A percentile compares a stretch with the other conserved stretches of the same genome.
Evolutionary conservation across 2,888 invertebrate genomes (phyloP).

Genomic region (Thysanoteuthis rhombus): DNA sequence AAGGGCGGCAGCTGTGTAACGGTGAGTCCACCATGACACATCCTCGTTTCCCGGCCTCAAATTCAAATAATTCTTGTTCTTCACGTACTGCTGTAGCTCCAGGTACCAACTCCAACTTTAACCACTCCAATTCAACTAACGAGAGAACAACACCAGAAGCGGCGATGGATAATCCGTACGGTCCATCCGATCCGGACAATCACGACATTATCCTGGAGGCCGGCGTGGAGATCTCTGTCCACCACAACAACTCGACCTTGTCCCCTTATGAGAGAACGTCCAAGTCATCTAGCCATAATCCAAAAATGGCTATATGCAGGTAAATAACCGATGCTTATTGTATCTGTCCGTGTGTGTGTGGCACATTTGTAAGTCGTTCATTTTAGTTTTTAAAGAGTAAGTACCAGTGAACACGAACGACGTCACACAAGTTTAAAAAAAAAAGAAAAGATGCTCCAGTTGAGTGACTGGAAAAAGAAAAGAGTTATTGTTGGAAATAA

Average conservation of each 20-base stretch:
- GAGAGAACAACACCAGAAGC: background rate
- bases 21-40: background rate
- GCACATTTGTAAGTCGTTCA: background rate
- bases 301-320: conserved; percentile 24
- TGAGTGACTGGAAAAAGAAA: background rate
- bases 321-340: background rate
- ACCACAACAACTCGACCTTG: conserved; percentile 15
- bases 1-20: conserved; percentile 12
- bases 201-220: background rate
- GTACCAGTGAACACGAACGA: background rate
- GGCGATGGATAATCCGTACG: background rate
- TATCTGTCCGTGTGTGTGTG: too few relatives aligned
- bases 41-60: conserved; percentile 12
- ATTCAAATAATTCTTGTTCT: background rate
- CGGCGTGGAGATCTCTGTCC: conserved; percentile 26
- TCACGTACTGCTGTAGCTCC: background rate
- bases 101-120: background rate
- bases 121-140: background rate
- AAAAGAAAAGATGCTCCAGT: background rate
- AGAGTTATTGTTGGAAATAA: background rate
- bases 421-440: background rate
- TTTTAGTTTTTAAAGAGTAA: background rate
- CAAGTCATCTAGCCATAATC: background rate
- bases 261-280: conserved; percentile 15
- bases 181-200: background rate